These are phyloP conservation scores for Hypsopygia costalis DNA, from an alignment of 2,888 invertebrate genomes.

Conservation along the genomic window DNA sequence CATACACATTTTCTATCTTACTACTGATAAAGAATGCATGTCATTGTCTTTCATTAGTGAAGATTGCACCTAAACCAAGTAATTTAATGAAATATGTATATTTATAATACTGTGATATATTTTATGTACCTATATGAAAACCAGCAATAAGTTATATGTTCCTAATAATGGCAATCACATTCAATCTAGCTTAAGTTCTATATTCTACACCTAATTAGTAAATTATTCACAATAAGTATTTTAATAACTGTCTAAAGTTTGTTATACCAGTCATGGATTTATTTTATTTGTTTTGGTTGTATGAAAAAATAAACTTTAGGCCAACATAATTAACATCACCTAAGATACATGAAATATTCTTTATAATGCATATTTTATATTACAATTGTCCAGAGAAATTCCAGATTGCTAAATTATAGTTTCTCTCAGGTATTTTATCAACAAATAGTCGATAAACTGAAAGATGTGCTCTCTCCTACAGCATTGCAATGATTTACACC, in stretches of 20 bases:
- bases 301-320: conserved; percentile 6
- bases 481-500: no score
- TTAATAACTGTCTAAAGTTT: no score
- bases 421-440: no score
- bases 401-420: no score
- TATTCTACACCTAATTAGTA: conserved; percentile 16
- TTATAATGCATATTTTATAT: neutral
- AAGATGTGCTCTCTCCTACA: no score
- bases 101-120: conserved; percentile 3
- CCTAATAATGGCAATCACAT: conserved; percentile 47
- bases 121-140: conserved; percentile 17
- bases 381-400: no score
- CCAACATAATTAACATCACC: conserved; percentile 3
- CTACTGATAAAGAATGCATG: conserved; percentile 37
- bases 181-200: conserved; percentile 39
- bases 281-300: no score
- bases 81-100: neutral
- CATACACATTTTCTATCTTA: conserved; percentile 26
- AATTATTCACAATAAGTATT: conserved; percentile 10
- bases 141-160: conserved; percentile 25
- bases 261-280: no score
- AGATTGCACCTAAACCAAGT: neutral
- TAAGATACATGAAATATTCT: neutral
- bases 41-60: no score
- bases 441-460: no score